A percentile compares a stretch with the other conserved stretches of the same genome.
These are phyloP conservation scores for Manis javanica DNA, from an alignment of 2,797 vertebrate species.

Conservation along the genomic window DNA sequence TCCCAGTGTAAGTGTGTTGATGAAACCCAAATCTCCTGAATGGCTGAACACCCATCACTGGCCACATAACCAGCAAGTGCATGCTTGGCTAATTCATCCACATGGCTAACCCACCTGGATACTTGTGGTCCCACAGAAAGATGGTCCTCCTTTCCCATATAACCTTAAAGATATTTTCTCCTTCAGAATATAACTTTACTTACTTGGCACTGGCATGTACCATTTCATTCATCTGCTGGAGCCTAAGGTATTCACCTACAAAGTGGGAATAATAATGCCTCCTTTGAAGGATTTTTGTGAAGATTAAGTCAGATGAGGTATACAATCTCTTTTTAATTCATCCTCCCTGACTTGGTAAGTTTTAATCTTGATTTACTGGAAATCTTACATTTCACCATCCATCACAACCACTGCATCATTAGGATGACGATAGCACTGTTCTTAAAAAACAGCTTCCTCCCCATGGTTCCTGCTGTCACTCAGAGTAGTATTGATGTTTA, in stretches of 20 bases:
- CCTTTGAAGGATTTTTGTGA: neutral
- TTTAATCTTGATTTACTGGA: neutral
- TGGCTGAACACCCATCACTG: neutral
- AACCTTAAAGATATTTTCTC: neutral
- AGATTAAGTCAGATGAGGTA: neutral
- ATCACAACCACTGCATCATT: neutral
- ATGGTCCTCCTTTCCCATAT: neutral
- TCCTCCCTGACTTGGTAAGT: neutral
- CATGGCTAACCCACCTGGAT: too few relatives aligned
- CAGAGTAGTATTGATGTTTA: neutral
- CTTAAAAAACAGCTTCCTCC: neutral
- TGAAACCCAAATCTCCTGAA: neutral
- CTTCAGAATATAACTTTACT: neutral
- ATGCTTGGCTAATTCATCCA: neutral
- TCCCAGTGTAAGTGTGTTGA: neutral
- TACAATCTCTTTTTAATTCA: neutral
- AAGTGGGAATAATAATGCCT: neutral
- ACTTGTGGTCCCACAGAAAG: neutral
- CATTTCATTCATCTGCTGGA: neutral
- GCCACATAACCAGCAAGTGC: neutral
- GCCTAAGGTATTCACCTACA: neutral
- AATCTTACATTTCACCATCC: neutral
- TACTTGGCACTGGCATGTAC: too few relatives aligned
- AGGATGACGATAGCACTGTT: neutral
- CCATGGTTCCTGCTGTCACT: neutral